Evolutionary conservation across 2,113 vertebrate genomes (phyloP).

Genomic region (Podiceps cristatus): DNA sequence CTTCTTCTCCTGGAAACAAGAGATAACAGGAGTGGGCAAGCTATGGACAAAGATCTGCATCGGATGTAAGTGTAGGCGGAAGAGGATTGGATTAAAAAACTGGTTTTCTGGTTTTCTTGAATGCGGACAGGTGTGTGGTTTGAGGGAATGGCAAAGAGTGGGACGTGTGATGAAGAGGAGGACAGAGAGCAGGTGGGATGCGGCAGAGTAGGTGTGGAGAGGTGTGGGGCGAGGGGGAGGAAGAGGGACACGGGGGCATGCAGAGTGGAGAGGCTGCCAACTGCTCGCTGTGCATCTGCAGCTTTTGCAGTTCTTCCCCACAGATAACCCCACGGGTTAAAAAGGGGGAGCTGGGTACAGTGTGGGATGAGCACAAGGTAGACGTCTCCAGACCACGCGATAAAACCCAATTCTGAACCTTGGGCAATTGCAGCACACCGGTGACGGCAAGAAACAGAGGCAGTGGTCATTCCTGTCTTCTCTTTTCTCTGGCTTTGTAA

Average conservation of each 20-base stretch:
- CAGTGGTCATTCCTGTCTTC: neutral
- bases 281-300: neutral
- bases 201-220: neutral
- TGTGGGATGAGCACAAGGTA: neutral
- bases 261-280: neutral
- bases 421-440: neutral
- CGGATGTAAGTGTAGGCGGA: fast-evolving
- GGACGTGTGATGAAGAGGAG: neutral
- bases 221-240: neutral
- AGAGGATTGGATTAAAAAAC: neutral
- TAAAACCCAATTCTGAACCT: neutral
- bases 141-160: neutral
- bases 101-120: neutral
- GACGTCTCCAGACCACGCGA: neutral
- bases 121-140: neutral
- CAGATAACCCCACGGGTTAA: neutral
- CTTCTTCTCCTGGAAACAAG: neutral
- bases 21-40: neutral
- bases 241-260: neutral
- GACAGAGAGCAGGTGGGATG: neutral
- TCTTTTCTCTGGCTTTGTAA: neutral
- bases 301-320: neutral
- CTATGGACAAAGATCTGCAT: neutral
- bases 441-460: neutral
- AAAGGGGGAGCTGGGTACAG: neutral